phyloP scores from a whole-genome alignment of 2,113 vertebrate species.

The Pithys albifrons region DNA sequence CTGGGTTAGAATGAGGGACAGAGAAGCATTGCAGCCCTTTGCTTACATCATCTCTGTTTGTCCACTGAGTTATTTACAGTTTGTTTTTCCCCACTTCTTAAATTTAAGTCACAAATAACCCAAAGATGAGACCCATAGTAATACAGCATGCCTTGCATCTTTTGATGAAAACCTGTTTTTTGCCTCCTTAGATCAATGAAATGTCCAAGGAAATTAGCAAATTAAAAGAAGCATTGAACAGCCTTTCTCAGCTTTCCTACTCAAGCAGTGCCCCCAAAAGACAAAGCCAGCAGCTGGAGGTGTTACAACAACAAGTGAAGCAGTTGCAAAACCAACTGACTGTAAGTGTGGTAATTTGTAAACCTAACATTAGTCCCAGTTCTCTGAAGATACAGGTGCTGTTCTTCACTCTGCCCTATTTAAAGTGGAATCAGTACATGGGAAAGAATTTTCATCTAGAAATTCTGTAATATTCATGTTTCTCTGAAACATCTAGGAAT shows the following conservation, averaged over 20 bases:
- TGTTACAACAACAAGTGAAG: conserved; percentile 91
- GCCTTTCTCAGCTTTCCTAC: conserved; percentile 95
- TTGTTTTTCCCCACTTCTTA: neutral
- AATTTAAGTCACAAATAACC: neutral
- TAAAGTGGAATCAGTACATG: neutral
- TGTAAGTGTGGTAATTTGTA: conserved; percentile 75
- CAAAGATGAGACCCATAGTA: neutral
- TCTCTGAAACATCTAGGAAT: neutral
- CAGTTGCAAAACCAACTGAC: conserved; percentile 92
- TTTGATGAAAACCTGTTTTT: neutral
- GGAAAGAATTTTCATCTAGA: neutral
- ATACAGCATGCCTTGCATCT: neutral
- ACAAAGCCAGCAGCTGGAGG: conserved; percentile 91
- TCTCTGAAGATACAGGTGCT: rapidly evolving
- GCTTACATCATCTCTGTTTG: neutral
- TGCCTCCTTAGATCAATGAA: conserved; percentile 84
- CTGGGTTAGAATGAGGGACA: neutral
- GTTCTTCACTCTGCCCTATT: neutral
- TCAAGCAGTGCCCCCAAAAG: conserved; percentile 84
- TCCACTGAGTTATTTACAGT: neutral
- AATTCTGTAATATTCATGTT: neutral
- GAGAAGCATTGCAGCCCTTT: neutral
- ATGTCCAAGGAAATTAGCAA: conserved; percentile 93
- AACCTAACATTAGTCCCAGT: neutral
- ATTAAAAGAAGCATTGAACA: conserved; percentile 95